Evolutionary conservation across 2,888 invertebrate genomes (phyloP).

Genomic region (Eutolmus rufibarbis): DNA sequence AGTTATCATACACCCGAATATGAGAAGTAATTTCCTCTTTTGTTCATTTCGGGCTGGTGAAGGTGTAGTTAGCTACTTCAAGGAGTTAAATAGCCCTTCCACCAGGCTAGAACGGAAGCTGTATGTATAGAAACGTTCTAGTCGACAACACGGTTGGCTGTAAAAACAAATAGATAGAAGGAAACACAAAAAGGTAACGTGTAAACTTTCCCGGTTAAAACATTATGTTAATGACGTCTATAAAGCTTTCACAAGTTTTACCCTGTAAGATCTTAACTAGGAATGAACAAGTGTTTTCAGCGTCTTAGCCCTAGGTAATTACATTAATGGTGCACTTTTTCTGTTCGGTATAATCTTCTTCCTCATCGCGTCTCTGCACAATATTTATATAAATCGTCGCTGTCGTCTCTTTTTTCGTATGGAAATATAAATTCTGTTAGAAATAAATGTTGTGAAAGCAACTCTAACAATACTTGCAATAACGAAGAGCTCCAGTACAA

Average conservation of each 20-base stretch:
- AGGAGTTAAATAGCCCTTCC: slow-evolving; percentile 5
- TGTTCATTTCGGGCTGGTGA: neutral
- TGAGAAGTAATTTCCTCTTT: slow-evolving; percentile 30
- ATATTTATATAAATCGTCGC: neutral
- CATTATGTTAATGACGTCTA: slow-evolving; percentile 30
- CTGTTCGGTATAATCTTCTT: neutral
- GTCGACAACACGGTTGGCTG: neutral
- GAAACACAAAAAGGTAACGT: slow-evolving; percentile 31
- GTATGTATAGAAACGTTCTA: neutral
- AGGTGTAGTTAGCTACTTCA: neutral
- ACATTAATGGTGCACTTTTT: slow-evolving; percentile 6
- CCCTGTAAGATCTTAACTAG: slow-evolving; percentile 21
- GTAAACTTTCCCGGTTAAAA: slow-evolving; percentile 33
- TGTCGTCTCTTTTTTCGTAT: neutral
- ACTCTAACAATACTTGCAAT: neutral
- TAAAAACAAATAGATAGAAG: slow-evolving; percentile 15
- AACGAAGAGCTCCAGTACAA: no score
- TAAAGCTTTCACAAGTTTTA: slow-evolving; percentile 30
- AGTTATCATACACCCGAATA: slow-evolving; percentile 33
- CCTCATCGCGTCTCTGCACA: neutral
- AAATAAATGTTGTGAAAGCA: neutral
- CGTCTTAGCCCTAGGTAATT: slow-evolving; percentile 9
- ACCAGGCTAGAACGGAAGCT: neutral
- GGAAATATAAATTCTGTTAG: neutral
- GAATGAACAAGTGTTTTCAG: slow-evolving; percentile 36